phyloP scores from a whole-genome alignment of 2,797 vertebrate species.

The Myotis myotis region DNA sequence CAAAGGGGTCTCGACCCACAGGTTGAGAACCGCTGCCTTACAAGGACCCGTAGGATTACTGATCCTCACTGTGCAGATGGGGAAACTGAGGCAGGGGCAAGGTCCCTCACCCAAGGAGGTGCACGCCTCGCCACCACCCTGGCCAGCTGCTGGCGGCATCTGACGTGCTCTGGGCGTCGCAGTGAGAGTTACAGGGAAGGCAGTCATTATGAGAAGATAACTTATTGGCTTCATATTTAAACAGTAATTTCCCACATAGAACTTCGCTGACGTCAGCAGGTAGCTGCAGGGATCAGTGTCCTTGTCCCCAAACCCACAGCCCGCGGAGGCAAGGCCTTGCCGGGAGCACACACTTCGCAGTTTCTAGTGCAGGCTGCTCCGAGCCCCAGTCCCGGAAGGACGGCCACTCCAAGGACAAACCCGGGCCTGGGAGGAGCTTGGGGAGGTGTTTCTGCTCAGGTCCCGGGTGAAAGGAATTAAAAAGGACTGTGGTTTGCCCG shows the following conservation, averaged over 20 bases:
- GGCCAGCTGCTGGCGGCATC: fast-evolving
- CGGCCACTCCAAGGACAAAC: background rate
- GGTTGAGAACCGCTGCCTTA: too few species aligned
- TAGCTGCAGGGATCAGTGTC: background rate
- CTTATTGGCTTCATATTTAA: background rate
- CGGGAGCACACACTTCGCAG: background rate
- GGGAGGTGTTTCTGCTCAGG: background rate
- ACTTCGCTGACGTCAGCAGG: background rate
- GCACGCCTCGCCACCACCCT: fast-evolving
- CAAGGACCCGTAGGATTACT: background rate
- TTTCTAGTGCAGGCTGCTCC: background rate
- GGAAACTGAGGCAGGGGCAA: background rate
- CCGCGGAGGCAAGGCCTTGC: too few species aligned
- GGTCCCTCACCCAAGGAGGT: background rate
- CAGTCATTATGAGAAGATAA: background rate
- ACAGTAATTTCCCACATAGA: background rate
- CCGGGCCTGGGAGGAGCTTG: background rate
- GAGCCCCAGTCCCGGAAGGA: background rate
- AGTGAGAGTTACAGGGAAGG: background rate
- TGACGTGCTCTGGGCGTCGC: fast-evolving
- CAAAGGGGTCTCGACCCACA: too few species aligned
- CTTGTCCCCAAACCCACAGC: background rate
- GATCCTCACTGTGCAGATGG: background rate
- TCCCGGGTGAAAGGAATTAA: too few species aligned
- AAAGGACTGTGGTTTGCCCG: background rate